Evolutionary conservation across 35 echinoderm and acorn worm species (phyloP).

Genomic region (Eucidaris tribuloides): DNA sequence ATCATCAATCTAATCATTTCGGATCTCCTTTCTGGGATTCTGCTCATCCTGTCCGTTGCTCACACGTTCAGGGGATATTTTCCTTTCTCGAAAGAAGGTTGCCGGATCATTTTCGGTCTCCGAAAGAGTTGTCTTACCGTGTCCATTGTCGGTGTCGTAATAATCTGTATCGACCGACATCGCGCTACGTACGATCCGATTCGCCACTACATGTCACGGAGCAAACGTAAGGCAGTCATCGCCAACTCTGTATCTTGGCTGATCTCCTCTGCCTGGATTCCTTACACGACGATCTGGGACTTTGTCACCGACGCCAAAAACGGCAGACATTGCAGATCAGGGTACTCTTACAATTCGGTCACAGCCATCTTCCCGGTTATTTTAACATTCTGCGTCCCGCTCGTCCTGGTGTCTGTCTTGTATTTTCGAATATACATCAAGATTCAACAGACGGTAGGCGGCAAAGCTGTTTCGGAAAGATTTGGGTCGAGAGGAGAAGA

Average conservation of each 20-base stretch:
- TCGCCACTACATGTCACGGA: slow-evolving; percentile 14
- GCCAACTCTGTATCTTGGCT: not conserved
- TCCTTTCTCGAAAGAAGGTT: not conserved
- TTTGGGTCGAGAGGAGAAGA: too few species aligned
- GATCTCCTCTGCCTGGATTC: not conserved
- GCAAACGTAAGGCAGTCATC: not conserved
- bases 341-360: not conserved
- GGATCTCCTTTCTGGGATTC: slow-evolving; percentile 15
- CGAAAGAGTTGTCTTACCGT: not conserved
- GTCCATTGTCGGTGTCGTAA: slow-evolving; percentile 11
- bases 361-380: not conserved
- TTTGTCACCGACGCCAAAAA: not conserved
- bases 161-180: slow-evolving; percentile 43
- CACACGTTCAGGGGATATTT: not conserved
- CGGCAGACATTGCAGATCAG: not conserved
- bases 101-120: not conserved
- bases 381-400: not conserved
- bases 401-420: not conserved
- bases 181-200: slow-evolving; percentile 28
- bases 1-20: slow-evolving; percentile 40
- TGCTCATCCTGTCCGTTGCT: not conserved
- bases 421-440: slow-evolving; percentile 4
- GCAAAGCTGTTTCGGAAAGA: too few species aligned
- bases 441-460: not conserved
- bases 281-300: not conserved